phyloP scores from a whole-genome alignment of 1,140 invertebrate species.

The Drosophila santomea region DNA sequence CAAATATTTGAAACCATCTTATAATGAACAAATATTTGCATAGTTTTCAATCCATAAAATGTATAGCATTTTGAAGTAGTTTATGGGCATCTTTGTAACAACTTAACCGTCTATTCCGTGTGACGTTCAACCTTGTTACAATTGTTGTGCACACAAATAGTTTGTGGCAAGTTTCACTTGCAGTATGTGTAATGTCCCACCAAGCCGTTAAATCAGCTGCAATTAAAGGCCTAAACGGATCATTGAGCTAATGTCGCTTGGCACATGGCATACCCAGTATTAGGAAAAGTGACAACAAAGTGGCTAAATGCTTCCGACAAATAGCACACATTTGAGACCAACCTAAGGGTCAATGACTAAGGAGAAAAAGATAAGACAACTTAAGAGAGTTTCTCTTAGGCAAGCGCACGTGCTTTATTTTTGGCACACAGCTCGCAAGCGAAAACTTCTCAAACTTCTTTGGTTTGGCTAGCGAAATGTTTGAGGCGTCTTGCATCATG shows the following conservation, averaged over 20 bases:
- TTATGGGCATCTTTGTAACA: neutral
- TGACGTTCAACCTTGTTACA: neutral
- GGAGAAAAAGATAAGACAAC: conserved; percentile 10
- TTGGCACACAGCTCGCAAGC: conserved; percentile 5
- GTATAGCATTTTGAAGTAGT: neutral
- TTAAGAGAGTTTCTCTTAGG: conserved; percentile 43
- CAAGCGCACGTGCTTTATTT: conserved; percentile 45
- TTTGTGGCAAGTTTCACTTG: conserved; percentile 19
- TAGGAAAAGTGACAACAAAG: neutral
- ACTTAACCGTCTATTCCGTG: neutral
- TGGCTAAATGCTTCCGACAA: conserved; percentile 13
- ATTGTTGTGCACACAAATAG: conserved; percentile 2
- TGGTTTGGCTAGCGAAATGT: conserved; percentile 51
- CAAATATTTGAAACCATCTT: too few relatives aligned
- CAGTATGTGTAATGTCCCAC: conserved; percentile 11
- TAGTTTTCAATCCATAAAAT: too few relatives aligned
- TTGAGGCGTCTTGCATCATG: conserved; percentile 66
- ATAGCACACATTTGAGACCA: conserved; percentile 1
- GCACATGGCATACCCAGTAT: conserved; percentile 2
- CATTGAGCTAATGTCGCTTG: conserved; percentile 7
- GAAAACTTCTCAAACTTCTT: conserved; percentile 16
- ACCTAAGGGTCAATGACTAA: conserved; percentile 47
- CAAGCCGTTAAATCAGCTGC: neutral
- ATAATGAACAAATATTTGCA: too few relatives aligned
- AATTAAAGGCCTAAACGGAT: conserved; percentile 4